Evolutionary conservation across 2,113 vertebrate species (phyloP), one percentile per base, ranked within the genome.

Genomic region (Vicugna pacos): DNA sequence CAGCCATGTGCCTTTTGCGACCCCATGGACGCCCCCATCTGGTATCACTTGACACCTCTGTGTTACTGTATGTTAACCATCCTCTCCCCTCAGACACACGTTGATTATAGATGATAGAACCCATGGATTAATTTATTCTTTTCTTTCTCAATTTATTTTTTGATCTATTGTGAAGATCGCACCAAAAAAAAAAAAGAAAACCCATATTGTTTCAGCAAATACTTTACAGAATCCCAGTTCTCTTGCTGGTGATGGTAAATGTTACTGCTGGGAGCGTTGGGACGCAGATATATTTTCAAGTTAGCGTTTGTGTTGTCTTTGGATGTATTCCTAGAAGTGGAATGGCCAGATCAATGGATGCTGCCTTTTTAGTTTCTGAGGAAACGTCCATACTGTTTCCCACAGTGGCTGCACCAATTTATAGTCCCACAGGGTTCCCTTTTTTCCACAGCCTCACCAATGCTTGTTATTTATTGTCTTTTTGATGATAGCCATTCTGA

Each of bases 111-210:
- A 48, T 67, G 46, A 11, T 32, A 89, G 30, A 83, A 56, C 28
- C 15, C 5, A 13, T 81, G 17, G 8, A 17, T 28, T 32, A 28
- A 84, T 60, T 62, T 85, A 22, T 30, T 67, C 69, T 76, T 87
- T 65, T 38, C 75, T 89, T 86, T 79, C 32, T 75, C n/a, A 80
- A 60, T 60, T 35, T 70, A 67, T 95, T 87, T 89, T 90, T 24
- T 84, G 52, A 56, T 19, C 26, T 20, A 50, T n/a, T 77, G 3
- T 77, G 17, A 64, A 70, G 26, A 72, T 54, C 87, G 92, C 32
- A 72, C 24, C 4, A 4, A 42, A 42, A 42, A 42, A 38, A 38
- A 42, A 42, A 86, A 91, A 82, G 54, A 85, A 96, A 50, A 32
- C 3, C 20, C 20, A 30, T 56, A 46, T 4, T 64, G 10, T 60